A percentile compares a stretch with the other conserved stretches of the same genome.
These are phyloP conservation scores for Sarotherodon lohbergeri DNA, from an alignment of 2,113 vertebrate species.

Conservation along the genomic window DNA sequence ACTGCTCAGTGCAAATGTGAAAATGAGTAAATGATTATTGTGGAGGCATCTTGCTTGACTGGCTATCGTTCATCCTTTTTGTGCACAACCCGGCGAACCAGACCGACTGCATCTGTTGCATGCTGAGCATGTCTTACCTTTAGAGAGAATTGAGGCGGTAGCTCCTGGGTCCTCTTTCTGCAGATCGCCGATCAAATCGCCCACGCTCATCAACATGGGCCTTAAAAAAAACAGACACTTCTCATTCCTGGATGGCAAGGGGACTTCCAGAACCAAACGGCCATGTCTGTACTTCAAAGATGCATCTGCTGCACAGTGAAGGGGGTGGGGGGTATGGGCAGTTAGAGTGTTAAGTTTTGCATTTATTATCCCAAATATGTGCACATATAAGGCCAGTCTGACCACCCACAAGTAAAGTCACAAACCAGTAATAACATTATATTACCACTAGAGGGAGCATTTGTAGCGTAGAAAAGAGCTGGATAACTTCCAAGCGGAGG, in stretches of 20 bases:
- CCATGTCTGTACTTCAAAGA: constrained; percentile 80
- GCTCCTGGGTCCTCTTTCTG: constrained; percentile 83
- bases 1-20: background rate
- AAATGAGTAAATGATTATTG: background rate
- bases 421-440: background rate
- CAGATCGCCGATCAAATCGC: constrained; percentile 79
- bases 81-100: background rate
- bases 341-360: background rate
- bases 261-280: constrained; percentile 82
- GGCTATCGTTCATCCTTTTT: background rate
- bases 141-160: constrained; percentile 63
- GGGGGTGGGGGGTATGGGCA: background rate
- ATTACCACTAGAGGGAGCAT: constrained; percentile 64
- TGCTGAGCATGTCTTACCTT: constrained; percentile 61
- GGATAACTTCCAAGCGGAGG: background rate
- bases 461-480: constrained; percentile 54
- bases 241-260: constrained; percentile 84
- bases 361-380: background rate
- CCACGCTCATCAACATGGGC: constrained; percentile 80
- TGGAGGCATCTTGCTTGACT: background rate
- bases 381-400: background rate
- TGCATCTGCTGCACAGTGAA: constrained; percentile 63
- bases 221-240: constrained; percentile 83
- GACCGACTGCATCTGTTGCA: background rate
- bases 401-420: background rate